Percentiles rank a stretch among this genome's conserved stretches.
These are phyloP conservation scores for Hyles vespertilio DNA, from an alignment of 1,140 invertebrate species.

Conservation along the genomic window DNA sequence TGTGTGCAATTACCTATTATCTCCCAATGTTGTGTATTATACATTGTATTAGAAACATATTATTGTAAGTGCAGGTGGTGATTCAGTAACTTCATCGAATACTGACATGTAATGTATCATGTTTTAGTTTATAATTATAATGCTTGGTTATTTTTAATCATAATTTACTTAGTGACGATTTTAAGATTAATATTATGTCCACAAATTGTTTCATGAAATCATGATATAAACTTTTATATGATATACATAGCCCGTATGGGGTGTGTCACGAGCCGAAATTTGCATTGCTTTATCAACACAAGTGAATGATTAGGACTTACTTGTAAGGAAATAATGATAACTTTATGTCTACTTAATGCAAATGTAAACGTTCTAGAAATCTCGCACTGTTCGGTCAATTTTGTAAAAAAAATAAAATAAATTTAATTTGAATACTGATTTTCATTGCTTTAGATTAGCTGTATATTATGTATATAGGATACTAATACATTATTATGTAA, in stretches of 20 bases:
- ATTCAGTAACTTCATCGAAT: conserved; percentile 53
- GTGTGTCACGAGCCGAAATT: conserved; percentile 39
- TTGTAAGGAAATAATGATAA: conserved; percentile 72
- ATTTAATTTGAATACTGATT: conserved; percentile 66
- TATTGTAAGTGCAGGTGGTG: conserved; percentile 40
- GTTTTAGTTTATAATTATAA: conserved; percentile 68
- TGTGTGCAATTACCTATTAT: conserved; percentile 62
- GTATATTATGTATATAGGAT: conserved; percentile 10
- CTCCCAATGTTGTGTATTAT: conserved; percentile 63
- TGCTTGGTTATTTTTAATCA: conserved; percentile 73
- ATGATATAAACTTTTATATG: conserved; percentile 66
- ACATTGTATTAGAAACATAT: conserved; percentile 57
- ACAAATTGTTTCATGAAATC: conserved; percentile 59
- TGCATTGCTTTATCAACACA: conserved; percentile 68
- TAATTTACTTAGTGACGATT: conserved; percentile 70
- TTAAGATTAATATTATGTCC: conserved; percentile 58
- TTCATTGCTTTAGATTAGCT: conserved; percentile 31
- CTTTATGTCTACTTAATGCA: conserved; percentile 76
- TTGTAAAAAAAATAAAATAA: conserved; percentile 75
- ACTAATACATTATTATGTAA: neutral
- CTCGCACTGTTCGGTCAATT: conserved; percentile 76
- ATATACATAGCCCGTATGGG: conserved; percentile 46
- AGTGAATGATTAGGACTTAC: conserved; percentile 72
- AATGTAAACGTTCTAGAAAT: conserved; percentile 76
- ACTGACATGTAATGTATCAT: conserved; percentile 67